These are phyloP conservation scores for Leptobrachium ailaonicum DNA, from an alignment of 2,113 vertebrate genomes.

Conservation along the genomic window DNA sequence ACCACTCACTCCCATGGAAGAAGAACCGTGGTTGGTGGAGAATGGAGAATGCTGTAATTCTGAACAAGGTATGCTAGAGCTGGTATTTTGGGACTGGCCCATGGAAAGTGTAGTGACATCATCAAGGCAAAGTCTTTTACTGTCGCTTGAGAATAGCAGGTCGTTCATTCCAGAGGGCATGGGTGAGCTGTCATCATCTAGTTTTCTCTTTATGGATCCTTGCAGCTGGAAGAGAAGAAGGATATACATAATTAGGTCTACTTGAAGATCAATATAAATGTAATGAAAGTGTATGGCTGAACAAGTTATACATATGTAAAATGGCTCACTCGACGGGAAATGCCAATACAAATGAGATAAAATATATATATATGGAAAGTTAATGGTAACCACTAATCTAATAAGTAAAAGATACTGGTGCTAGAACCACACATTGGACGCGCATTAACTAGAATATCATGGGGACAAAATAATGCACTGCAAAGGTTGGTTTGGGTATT, in stretches of 20 bases:
- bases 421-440: too few species aligned
- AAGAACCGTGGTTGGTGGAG: constrained; percentile 55
- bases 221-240: constrained; percentile 67
- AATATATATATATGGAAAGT: background rate
- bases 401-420: background rate
- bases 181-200: constrained; percentile 74
- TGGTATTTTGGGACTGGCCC: constrained; percentile 65
- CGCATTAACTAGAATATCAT: background rate
- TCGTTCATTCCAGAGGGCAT: constrained; percentile 69
- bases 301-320: constrained; percentile 1
- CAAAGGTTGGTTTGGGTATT: background rate
- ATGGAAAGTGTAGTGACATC: constrained; percentile 79
- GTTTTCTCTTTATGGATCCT: constrained; percentile 81
- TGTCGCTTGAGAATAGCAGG: constrained; percentile 72
- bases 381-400: background rate
- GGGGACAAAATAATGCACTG: background rate
- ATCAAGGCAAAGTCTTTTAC: constrained; percentile 81
- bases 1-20: constrained; percentile 61
- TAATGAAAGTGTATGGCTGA: background rate
- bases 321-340: background rate
- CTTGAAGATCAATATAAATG: constrained; percentile 22
- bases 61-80: constrained; percentile 58
- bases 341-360: background rate
- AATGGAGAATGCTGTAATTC: constrained; percentile 70
- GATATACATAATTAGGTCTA: constrained; percentile 14